These are phyloP conservation scores for Macroglossus sobrinus DNA, from an alignment of 2,113 vertebrate species.

Conservation along the genomic window DNA sequence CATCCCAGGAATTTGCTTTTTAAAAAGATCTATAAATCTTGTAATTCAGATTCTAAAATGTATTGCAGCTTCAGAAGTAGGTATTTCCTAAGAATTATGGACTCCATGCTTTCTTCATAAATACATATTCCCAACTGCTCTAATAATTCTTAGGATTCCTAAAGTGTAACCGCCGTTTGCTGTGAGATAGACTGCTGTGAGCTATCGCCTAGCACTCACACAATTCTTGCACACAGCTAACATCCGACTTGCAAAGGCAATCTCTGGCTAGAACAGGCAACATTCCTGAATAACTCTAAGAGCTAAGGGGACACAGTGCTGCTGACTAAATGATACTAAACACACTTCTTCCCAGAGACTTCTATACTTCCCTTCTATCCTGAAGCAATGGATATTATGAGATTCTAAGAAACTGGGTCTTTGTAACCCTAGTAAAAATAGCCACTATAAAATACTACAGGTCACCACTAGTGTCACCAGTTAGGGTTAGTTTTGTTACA, in stretches of 20 bases:
- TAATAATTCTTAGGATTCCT: not conserved
- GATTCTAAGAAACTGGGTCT: slow-evolving; percentile 12
- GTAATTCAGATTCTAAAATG: slow-evolving; percentile 45
- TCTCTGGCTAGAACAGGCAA: not conserved
- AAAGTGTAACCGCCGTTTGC: not conserved
- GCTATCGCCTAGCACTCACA: not conserved
- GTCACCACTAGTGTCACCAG: not conserved
- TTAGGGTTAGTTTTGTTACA: not conserved
- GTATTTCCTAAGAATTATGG: not conserved
- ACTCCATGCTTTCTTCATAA: not conserved
- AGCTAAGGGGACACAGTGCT: not conserved
- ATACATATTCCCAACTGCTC: not conserved
- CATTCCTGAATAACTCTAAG: not conserved
- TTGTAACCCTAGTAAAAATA: not conserved
- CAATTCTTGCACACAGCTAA: not conserved
- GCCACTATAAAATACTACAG: not conserved
- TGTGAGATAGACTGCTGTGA: not conserved
- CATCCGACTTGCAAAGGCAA: not conserved
- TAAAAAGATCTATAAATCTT: not conserved
- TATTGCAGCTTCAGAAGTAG: not conserved
- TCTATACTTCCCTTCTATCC: not conserved
- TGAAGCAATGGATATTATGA: not conserved
- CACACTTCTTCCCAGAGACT: not conserved
- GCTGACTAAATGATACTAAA: not conserved
- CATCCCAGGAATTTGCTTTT: slow-evolving; percentile 55